A percentile compares a stretch with the other conserved stretches of the same genome.
These are phyloP conservation scores for Cyanoliseus patagonus DNA, from an alignment of 2,113 vertebrate species.

Conservation along the genomic window DNA sequence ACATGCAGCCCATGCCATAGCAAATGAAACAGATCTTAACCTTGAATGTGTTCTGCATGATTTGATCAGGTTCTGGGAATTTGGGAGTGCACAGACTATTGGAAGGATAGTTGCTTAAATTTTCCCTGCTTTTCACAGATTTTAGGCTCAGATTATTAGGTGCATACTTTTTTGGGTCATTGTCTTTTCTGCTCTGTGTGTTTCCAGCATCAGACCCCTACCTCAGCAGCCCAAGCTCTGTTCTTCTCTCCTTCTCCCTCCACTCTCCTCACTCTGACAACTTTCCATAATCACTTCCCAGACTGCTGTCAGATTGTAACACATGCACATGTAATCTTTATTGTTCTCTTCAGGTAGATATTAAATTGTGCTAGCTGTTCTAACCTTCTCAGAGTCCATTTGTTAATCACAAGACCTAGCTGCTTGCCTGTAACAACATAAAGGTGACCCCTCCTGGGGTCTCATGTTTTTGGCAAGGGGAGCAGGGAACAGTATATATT, in stretches of 20 bases:
- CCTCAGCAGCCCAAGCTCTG: background rate
- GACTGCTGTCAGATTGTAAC: slow-evolving; percentile 6
- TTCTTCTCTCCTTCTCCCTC: background rate
- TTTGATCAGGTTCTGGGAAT: background rate
- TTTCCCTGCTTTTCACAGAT: background rate
- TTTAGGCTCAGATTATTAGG: slow-evolving; percentile 23
- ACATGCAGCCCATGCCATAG: background rate
- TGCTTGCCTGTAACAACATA: background rate
- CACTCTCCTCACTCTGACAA: background rate
- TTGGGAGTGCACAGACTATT: background rate
- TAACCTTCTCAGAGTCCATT: background rate
- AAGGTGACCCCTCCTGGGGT: background rate
- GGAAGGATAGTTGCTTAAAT: background rate
- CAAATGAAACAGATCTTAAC: background rate
- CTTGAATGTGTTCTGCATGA: background rate
- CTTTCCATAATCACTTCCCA: slow-evolving; percentile 1
- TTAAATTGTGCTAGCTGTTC: background rate
- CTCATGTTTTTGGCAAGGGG: background rate
- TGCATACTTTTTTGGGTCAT: slow-evolving; percentile 50
- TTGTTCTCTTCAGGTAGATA: background rate
- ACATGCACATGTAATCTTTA: background rate
- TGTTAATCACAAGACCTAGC: background rate
- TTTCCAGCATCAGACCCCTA: slow-evolving; percentile 42
- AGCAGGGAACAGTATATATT: background rate
- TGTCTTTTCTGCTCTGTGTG: background rate